phyloP scores from a whole-genome alignment of 2,113 vertebrate species.

The Xenus cinereus region DNA sequence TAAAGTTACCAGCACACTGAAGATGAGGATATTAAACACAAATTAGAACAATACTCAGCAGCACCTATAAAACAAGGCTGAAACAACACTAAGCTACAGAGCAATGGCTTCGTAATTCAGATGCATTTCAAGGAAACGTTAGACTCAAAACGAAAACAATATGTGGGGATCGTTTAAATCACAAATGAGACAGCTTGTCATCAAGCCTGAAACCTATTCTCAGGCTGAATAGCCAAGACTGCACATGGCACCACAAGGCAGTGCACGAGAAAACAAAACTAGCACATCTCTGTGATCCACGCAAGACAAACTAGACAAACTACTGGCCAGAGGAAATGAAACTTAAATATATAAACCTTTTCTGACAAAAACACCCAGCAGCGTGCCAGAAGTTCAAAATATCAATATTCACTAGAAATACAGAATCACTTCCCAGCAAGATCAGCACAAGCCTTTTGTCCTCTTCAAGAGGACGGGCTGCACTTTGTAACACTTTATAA shows the following conservation, averaged over 20 bases:
- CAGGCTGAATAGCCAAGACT: neutral
- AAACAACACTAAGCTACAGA: neutral
- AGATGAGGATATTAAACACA: neutral
- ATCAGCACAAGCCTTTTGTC: neutral
- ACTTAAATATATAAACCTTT: neutral
- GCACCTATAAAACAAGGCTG: neutral
- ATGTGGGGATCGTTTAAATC: neutral
- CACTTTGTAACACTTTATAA: rapidly evolving
- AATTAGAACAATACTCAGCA: neutral
- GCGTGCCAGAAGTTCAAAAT: neutral
- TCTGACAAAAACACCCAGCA: neutral
- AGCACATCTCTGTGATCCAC: neutral
- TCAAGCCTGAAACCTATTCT: neutral
- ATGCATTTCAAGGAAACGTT: neutral
- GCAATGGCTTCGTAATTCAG: neutral
- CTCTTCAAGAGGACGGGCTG: neutral
- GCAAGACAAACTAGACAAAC: neutral
- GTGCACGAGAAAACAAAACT: neutral
- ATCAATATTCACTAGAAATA: neutral
- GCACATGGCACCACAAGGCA: rapidly evolving
- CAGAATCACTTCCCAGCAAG: neutral
- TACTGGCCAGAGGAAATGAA: neutral
- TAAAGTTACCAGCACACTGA: neutral
- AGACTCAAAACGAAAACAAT: neutral
- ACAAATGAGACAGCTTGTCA: neutral